phyloP scores from a whole-genome alignment of 1,140 invertebrate species.

The Apolygus lucorum region DNA sequence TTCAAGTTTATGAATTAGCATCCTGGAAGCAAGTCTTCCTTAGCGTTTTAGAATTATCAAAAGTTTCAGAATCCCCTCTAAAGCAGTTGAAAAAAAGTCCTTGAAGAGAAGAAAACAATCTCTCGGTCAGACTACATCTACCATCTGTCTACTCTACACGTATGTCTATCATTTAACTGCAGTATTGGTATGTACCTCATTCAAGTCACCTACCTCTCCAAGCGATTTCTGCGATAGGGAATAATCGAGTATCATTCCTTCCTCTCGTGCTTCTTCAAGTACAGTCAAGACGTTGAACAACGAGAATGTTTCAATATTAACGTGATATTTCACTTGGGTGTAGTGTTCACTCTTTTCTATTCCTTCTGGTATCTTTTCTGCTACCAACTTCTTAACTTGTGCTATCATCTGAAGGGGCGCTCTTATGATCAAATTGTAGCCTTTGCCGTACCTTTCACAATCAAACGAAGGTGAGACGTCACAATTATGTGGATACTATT shows the following conservation, averaged over 20 bases:
- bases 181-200: not conserved
- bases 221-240: slow-evolving; percentile 53
- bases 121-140: not conserved
- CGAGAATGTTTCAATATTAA: not conserved
- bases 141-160: not conserved
- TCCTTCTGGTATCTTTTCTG: slow-evolving; percentile 30
- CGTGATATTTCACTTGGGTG: slow-evolving; percentile 31
- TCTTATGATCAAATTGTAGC: slow-evolving; percentile 50
- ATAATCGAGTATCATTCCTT: slow-evolving; percentile 47
- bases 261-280: slow-evolving; percentile 41
- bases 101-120: not conserved
- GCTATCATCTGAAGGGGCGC: slow-evolving; percentile 29
- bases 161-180: not conserved
- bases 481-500: too few species aligned
- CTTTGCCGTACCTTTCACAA: slow-evolving; percentile 56
- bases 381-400: slow-evolving; percentile 32
- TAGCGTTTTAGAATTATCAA: not conserved
- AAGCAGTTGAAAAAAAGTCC: not conserved
- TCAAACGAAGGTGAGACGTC: not conserved
- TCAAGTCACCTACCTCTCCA: slow-evolving; percentile 45
- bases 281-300: slow-evolving; percentile 39
- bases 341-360: slow-evolving; percentile 32
- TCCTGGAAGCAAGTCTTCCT: not conserved
- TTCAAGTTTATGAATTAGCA: too few species aligned
- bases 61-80: not conserved